Conservation (phyloP, 2,113 vertebrate species). For the Ovis canadensis region DNA sequence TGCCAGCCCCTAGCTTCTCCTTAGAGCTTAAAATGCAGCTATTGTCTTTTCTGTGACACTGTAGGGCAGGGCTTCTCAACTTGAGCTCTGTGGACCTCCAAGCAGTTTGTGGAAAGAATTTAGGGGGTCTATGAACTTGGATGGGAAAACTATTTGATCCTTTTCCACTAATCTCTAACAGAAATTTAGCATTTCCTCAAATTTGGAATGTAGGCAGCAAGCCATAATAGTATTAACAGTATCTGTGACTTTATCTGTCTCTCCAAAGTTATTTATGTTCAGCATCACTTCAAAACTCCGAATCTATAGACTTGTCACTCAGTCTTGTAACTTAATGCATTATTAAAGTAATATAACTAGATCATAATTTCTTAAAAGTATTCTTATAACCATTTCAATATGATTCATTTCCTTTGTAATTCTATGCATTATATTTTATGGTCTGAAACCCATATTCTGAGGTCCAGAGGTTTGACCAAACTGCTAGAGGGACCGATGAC, state of each 20-base stretch:
- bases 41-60: slow-evolving; percentile 35
- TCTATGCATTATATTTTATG: slow-evolving; percentile 19
- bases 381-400: neutral
- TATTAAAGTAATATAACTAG: neutral
- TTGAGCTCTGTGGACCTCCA: neutral
- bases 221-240: neutral
- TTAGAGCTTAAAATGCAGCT: neutral
- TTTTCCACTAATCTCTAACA: neutral
- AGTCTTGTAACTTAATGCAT: neutral
- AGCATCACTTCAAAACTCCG: neutral
- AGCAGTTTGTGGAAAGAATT: neutral
- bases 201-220: neutral
- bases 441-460: neutral
- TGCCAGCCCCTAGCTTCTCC: slow-evolving; percentile 39
- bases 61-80: neutral
- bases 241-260: neutral
- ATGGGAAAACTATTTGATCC: neutral
- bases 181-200: slow-evolving; percentile 24
- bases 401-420: slow-evolving; percentile 15
- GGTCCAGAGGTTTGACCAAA: neutral
- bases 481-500: neutral
- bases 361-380: neutral
- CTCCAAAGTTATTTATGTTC: neutral
- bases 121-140: neutral
- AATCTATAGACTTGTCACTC: neutral